Conservation (phyloP, 2,113 vertebrate genomes). For the Paracanthobrama guichenoti region DNA sequence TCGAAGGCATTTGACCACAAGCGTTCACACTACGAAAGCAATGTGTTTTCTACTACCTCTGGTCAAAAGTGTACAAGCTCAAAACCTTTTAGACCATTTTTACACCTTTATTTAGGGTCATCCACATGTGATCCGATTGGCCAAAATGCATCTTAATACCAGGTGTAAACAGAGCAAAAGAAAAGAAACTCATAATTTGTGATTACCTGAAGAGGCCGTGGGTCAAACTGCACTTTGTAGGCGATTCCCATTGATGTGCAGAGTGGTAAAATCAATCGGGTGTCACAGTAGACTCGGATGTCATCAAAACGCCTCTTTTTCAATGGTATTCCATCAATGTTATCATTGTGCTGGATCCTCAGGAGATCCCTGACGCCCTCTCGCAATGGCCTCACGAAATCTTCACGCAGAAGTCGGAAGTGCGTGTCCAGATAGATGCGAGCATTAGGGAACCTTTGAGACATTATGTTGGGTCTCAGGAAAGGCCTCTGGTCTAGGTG, state of each 20-base stretch:
- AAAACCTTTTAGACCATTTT: no score
- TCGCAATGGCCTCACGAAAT: constrained; percentile 89
- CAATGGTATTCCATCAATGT: constrained; percentile 65
- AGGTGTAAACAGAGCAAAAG: no score
- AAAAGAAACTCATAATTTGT: background rate
- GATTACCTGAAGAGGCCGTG: constrained; percentile 75
- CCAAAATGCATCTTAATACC: no score
- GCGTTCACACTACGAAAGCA: no score
- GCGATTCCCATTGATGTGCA: constrained; percentile 81
- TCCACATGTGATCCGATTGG: no score
- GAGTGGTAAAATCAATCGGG: constrained; percentile 74
- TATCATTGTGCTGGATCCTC: constrained; percentile 64
- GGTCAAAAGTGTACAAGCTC: no score
- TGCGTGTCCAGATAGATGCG: constrained; percentile 90
- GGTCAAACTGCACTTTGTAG: constrained; percentile 86
- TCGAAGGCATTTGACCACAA: no score
- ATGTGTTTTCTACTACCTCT: no score
- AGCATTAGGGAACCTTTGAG: constrained; percentile 78
- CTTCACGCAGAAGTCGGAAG: constrained; percentile 92
- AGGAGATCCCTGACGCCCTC: constrained; percentile 86
- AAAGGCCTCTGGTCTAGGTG: constrained; percentile 79
- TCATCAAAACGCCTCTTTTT: constrained; percentile 84
- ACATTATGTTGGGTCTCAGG: constrained; percentile 83
- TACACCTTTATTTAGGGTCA: no score
- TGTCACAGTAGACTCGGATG: constrained; percentile 85